Percentiles rank a stretch among this genome's conserved stretches.
phyloP scores from a whole-genome alignment of 2,113 vertebrate genomes.

The Ciconia maguari region DNA sequence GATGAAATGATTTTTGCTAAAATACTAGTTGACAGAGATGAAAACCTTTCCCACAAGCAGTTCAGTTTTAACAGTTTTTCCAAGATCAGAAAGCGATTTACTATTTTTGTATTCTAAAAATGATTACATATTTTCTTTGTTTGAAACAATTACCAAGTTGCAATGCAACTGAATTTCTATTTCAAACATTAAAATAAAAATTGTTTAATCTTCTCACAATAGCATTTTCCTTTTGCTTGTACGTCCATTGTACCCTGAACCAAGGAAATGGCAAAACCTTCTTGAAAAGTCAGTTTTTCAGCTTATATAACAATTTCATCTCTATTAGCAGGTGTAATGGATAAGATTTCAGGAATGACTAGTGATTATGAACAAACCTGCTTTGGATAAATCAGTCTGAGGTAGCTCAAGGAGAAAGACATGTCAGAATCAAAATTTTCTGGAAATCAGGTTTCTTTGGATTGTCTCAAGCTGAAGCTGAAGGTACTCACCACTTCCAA shows the following conservation, averaged over 20 bases:
- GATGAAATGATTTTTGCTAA: not conserved
- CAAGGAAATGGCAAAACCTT: not conserved
- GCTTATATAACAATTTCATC: not conserved
- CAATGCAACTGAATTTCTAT: not conserved
- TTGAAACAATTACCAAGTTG: not conserved
- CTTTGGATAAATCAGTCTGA: not conserved
- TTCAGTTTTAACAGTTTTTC: not conserved
- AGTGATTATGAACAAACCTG: too few species aligned
- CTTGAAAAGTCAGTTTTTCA: not conserved
- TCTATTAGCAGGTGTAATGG: not conserved
- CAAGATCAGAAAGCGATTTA: not conserved
- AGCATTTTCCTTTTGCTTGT: not conserved
- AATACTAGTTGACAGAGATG: not conserved
- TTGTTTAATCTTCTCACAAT: not conserved
- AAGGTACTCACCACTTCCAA: not conserved
- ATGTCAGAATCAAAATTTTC: not conserved
- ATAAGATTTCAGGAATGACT: not conserved
- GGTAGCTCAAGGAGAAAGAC: not conserved
- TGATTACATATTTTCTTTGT: not conserved
- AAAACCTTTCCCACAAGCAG: not conserved
- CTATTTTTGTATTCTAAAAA: not conserved
- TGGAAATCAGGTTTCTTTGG: not conserved
- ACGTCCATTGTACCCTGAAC: not conserved
- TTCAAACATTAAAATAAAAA: not conserved
- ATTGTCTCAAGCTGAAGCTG: not conserved